These are phyloP conservation scores for Hybos culiciformis DNA, from an alignment of 2,888 invertebrate species.

Conservation along the genomic window DNA sequence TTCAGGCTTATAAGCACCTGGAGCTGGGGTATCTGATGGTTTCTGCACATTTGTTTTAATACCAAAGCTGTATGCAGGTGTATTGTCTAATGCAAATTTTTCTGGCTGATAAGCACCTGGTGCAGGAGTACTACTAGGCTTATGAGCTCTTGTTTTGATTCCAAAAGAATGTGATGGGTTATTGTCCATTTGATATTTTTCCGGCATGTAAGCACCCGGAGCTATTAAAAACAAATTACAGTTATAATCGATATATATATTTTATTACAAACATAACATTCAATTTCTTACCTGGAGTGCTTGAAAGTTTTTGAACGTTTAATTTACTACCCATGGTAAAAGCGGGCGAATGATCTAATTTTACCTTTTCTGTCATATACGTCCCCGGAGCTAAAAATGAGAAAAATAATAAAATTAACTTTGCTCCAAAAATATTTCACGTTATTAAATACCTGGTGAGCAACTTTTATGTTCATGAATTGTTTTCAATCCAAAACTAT, in stretches of 20 bases:
- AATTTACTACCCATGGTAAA: constrained; percentile 49
- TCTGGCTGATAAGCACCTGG: constrained; percentile 40
- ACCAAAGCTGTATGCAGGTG: constrained; percentile 38
- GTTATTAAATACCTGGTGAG: constrained; percentile 37
- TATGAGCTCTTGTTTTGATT: constrained; percentile 40
- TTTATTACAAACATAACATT: background rate
- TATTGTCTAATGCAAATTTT: constrained; percentile 35
- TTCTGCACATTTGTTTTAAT: constrained; percentile 25
- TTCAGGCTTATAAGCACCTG: constrained; percentile 47
- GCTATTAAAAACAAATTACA: no score
- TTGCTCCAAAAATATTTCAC: background rate
- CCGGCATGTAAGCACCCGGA: constrained; percentile 48
- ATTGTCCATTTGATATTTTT: constrained; percentile 38
- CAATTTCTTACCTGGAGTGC: constrained; percentile 36
- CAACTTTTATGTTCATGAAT: constrained; percentile 38
- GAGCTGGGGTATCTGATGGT: constrained; percentile 37
- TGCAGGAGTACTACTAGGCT: constrained; percentile 31
- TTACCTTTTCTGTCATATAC: constrained; percentile 42
- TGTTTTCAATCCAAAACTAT: constrained; percentile 46
- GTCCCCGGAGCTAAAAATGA: constrained; percentile 36
- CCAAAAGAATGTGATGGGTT: constrained; percentile 42
- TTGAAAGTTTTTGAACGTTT: constrained; percentile 39
- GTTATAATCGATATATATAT: no score
- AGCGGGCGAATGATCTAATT: constrained; percentile 39
- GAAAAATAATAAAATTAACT: background rate